A percentile compares a stretch with the other conserved stretches of the same genome.
Conservation (phyloP, 2,888 invertebrate genomes). For the Andricus curvator region DNA sequence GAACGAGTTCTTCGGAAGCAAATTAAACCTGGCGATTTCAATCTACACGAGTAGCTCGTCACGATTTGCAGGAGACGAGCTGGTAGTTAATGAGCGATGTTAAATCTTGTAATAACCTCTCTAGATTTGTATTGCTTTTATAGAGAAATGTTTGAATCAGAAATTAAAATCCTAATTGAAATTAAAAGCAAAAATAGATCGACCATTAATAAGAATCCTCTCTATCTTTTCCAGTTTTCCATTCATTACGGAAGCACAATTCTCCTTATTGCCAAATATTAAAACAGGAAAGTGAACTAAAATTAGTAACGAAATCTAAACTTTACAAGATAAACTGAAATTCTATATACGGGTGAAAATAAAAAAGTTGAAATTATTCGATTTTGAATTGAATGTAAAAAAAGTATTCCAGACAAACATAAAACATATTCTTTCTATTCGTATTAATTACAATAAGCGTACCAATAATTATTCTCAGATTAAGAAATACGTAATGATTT, state of each 20-base stretch:
- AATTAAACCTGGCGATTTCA: neutral
- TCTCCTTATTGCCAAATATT: neutral
- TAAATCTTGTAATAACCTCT: neutral
- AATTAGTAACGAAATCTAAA: neutral
- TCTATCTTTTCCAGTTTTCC: neutral
- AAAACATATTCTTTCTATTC: too few species aligned
- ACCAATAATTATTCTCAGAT: too few species aligned
- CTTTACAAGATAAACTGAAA: too few species aligned
- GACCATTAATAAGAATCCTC: neutral
- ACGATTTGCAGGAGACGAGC: neutral
- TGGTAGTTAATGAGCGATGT: neutral
- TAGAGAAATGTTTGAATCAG: neutral
- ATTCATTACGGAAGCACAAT: too few species aligned
- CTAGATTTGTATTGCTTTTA: neutral
- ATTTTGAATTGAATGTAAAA: too few species aligned
- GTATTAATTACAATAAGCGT: too few species aligned
- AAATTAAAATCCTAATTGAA: constrained; percentile 11
- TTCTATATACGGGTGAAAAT: neutral
- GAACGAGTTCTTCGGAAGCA: constrained; percentile 19
- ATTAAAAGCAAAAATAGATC: constrained; percentile 5
- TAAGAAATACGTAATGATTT: too few species aligned
- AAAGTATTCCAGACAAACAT: too few species aligned
- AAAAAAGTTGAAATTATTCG: too few species aligned
- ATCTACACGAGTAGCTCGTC: neutral
- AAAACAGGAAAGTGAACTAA: neutral